Evolutionary conservation across 2,797 vertebrate genomes (phyloP).

Genomic region (Danionella dracula): DNA sequence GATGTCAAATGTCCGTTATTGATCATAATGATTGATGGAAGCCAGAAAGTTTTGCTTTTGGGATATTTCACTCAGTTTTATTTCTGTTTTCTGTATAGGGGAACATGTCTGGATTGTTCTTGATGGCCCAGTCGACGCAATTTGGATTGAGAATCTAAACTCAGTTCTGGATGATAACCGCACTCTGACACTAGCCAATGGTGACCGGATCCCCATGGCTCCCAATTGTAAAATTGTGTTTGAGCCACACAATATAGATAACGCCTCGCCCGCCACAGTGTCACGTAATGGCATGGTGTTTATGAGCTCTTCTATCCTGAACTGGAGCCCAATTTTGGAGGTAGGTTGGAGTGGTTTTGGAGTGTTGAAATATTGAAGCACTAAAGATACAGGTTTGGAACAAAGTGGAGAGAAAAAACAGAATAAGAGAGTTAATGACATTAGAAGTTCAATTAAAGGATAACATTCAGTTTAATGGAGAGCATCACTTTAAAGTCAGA

Average conservation of each 20-base stretch:
- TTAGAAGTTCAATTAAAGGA: too few relatives aligned
- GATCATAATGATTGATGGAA: constrained; percentile 12
- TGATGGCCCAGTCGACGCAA: constrained; percentile 95
- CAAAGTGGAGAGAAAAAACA: too few relatives aligned
- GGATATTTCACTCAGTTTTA: not conserved
- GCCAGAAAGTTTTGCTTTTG: not conserved
- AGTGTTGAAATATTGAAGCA: too few relatives aligned
- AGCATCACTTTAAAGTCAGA: too few relatives aligned
- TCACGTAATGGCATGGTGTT: constrained; percentile 98
- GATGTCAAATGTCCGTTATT: constrained; percentile 4
- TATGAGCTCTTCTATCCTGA: constrained; percentile 93
- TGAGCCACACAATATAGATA: constrained; percentile 96
- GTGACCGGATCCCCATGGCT: constrained; percentile 95
- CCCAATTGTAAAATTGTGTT: constrained; percentile 95
- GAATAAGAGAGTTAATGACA: too few relatives aligned
- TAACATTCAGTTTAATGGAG: too few relatives aligned
- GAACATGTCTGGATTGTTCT: constrained; percentile 96
- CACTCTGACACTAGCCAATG: constrained; percentile 91
- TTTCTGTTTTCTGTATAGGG: constrained; percentile 60
- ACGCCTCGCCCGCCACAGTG: constrained; percentile 93
- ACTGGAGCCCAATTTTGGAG: constrained; percentile 91
- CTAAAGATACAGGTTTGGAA: too few relatives aligned
- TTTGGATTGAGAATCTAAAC: constrained; percentile 98
- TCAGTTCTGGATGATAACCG: constrained; percentile 95
- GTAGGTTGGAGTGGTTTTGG: constrained; percentile 59